These are phyloP conservation scores for Nebria ingens DNA, from an alignment of 1,140 invertebrate genomes.

Conservation along the genomic window DNA sequence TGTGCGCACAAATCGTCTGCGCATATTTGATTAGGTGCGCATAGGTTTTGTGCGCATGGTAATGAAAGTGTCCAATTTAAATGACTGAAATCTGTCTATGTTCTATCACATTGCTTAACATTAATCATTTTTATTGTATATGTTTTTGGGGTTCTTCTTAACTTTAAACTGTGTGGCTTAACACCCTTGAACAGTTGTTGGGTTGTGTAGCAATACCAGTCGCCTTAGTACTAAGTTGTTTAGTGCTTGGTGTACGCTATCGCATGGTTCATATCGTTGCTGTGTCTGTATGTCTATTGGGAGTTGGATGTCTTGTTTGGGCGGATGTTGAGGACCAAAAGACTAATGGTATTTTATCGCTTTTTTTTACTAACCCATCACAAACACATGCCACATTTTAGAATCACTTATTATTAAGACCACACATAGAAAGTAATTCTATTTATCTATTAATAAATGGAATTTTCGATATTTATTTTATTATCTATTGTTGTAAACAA, in stretches of 20 bases:
- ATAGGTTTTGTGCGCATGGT: no score
- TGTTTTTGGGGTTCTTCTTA: no score
- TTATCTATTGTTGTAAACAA: no score
- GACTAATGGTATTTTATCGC: constrained; percentile 41
- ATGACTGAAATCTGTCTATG: no score
- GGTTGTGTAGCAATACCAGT: constrained; percentile 81
- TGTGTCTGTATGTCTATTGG: constrained; percentile 69
- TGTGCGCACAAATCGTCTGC: no score
- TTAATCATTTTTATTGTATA: not conserved
- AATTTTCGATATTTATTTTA: no score
- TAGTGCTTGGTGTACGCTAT: constrained; percentile 57
- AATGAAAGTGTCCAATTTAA: no score
- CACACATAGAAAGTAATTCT: no score
- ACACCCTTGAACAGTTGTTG: constrained; percentile 65
- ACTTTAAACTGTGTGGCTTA: not conserved
- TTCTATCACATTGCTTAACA: not conserved
- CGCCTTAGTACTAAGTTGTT: constrained; percentile 62
- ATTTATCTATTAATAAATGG: no score
- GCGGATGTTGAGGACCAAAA: constrained; percentile 66
- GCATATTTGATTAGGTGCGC: no score
- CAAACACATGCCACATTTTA: constrained; percentile 9
- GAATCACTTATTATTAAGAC: no score
- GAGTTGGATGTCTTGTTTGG: constrained; percentile 73
- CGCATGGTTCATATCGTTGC: constrained; percentile 68
- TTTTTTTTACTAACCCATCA: constrained; percentile 12